Evolutionary conservation across 2,113 vertebrate genomes (phyloP).

Genomic region (Pachypanchax playfairii): DNA sequence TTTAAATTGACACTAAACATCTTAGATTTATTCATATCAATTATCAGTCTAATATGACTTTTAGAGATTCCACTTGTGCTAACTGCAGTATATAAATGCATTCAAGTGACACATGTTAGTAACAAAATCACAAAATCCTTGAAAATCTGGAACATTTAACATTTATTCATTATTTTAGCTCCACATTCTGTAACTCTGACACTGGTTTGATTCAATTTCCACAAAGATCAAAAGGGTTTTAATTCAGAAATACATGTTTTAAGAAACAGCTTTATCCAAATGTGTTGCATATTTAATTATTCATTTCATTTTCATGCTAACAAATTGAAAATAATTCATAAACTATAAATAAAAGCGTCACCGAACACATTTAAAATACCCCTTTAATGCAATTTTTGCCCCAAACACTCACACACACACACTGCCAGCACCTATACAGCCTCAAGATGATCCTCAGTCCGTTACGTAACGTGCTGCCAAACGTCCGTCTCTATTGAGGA

Average conservation of each 20-base stretch:
- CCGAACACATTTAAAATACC: constrained; percentile 4
- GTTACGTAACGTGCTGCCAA: constrained; percentile 69
- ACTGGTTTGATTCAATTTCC: background rate
- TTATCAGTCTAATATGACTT: too few relatives aligned
- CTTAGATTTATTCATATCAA: too few relatives aligned
- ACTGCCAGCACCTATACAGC: constrained; percentile 33
- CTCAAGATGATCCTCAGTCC: constrained; percentile 62
- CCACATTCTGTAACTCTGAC: background rate
- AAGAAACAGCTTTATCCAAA: background rate
- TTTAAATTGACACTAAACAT: too few relatives aligned
- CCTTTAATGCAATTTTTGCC: constrained; percentile 12
- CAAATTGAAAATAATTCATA: too few relatives aligned
- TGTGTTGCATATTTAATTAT: background rate
- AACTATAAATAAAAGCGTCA: too few relatives aligned
- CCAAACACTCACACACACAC: constrained; percentile 22
- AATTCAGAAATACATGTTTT: background rate
- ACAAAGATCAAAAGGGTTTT: background rate
- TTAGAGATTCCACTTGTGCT: too few relatives aligned
- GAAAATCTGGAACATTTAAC: background rate
- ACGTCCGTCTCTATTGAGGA: constrained; percentile 78
- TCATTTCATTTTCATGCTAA: background rate
- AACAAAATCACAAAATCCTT: too few relatives aligned
- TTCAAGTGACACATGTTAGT: too few relatives aligned
- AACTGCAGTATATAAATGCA: too few relatives aligned
- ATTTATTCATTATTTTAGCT: background rate